Evolutionary conservation across 2,113 vertebrate genomes (phyloP).

Genomic region (Elgaria multicarinata): DNA sequence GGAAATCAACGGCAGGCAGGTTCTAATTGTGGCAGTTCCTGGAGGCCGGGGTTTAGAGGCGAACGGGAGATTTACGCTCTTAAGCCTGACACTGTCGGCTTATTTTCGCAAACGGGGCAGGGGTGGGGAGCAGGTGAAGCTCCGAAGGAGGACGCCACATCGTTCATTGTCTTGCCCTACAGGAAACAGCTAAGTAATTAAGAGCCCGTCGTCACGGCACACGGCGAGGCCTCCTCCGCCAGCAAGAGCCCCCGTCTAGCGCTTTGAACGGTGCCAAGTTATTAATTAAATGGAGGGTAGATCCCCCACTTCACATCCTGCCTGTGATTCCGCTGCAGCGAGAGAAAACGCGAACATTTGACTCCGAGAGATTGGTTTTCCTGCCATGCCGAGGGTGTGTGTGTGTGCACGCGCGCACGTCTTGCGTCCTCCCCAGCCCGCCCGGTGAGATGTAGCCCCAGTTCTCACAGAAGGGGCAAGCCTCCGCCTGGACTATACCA

Average conservation of each 20-base stretch:
- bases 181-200: not conserved
- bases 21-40: not conserved
- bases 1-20: not conserved
- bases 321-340: constrained; percentile 44
- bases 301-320: constrained; percentile 40
- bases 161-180: not conserved
- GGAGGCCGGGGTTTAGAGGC: not conserved
- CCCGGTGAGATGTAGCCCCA: too few relatives aligned
- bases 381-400: too few relatives aligned
- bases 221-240: accelerated
- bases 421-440: too few relatives aligned
- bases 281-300: constrained; percentile 63
- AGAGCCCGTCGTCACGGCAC: not conserved
- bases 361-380: not conserved
- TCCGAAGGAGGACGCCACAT: not conserved
- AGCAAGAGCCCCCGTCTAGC: not conserved
- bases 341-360: constrained; percentile 19
- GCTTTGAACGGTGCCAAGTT: constrained; percentile 26
- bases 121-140: not conserved
- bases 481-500: not conserved
- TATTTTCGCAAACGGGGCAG: too few relatives aligned
- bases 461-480: not conserved
- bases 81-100: not conserved
- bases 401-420: too few relatives aligned
- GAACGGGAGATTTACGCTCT: not conserved